Percentiles rank a stretch among this genome's conserved stretches.
Conservation (phyloP, 2,888 invertebrate genomes). For the Euphydryas editha region DNA sequence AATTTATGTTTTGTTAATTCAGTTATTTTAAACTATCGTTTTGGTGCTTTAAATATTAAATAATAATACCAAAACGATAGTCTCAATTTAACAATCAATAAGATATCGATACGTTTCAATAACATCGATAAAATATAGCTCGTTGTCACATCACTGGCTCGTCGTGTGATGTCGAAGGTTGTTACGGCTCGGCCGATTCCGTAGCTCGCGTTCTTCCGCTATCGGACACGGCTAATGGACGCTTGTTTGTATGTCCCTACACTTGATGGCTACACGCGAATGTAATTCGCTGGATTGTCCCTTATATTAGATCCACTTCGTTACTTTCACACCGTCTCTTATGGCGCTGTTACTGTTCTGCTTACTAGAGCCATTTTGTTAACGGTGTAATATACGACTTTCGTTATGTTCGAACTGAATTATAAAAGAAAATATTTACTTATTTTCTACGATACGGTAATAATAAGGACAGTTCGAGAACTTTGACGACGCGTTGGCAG, state of each 20-base stretch:
- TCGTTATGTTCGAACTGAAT: background rate
- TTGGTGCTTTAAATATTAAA: too few relatives aligned
- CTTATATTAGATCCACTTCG: constrained; percentile 20
- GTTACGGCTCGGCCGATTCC: constrained; percentile 56
- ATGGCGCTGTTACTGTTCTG: background rate
- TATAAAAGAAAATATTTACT: background rate
- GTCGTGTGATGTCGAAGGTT: constrained; percentile 80
- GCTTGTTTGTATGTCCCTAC: constrained; percentile 59
- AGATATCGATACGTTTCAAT: constrained; percentile 30
- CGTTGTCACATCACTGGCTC: constrained; percentile 54
- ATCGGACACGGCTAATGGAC: constrained; percentile 63
- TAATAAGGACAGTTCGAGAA: too few relatives aligned
- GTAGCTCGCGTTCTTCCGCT: constrained; percentile 70
- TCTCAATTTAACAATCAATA: background rate
- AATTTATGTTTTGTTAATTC: too few relatives aligned
- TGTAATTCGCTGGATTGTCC: constrained; percentile 34
- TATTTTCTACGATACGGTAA: too few relatives aligned
- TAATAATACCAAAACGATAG: too few relatives aligned
- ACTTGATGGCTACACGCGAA: constrained; percentile 37
- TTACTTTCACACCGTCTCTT: constrained; percentile 29
- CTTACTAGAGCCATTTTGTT: background rate
- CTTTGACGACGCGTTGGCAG: too few relatives aligned
- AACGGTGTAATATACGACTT: background rate
- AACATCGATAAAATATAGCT: constrained; percentile 44
- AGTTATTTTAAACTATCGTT: too few relatives aligned